Conservation (phyloP, 2,113 vertebrate species). For the Scophthalmus maximus region DNA sequence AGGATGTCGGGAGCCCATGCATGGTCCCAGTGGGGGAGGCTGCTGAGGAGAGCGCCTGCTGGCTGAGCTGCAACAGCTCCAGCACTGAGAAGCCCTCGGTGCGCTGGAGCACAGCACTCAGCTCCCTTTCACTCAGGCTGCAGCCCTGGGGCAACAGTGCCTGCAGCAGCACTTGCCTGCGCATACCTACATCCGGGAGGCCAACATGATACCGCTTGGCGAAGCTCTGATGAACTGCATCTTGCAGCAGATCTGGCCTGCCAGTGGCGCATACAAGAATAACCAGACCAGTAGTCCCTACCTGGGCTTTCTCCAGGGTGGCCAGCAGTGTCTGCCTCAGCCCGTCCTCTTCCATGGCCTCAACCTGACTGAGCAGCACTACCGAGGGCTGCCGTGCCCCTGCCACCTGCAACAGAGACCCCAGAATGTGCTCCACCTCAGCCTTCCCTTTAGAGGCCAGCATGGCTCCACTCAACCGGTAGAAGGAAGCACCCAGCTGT, state of each 20-base stretch:
- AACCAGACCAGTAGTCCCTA: conserved; percentile 81
- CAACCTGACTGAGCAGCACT: conserved; percentile 90
- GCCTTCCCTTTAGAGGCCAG: conserved; percentile 89
- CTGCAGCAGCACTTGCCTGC: conserved; percentile 90
- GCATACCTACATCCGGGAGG: conserved; percentile 85
- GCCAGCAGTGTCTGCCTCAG: conserved; percentile 88
- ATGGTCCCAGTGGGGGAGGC: conserved; percentile 68
- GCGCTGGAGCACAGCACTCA: conserved; percentile 88
- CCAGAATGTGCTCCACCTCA: conserved; percentile 91
- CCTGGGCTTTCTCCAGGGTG: conserved; percentile 88
- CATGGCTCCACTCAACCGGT: conserved; percentile 85
- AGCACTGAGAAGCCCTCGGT: conserved; percentile 90
- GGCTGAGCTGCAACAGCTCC: conserved; percentile 92
- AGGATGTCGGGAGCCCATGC: conserved; percentile 78
- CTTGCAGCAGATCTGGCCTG: conserved; percentile 90
- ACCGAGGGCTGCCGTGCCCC: conserved; percentile 87
- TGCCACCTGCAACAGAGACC: conserved; percentile 88
- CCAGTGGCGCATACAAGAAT: conserved; percentile 90
- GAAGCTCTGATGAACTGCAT: conserved; percentile 89
- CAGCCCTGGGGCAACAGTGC: conserved; percentile 87
- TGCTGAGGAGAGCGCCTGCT: conserved; percentile 86
- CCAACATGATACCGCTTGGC: conserved; percentile 90
- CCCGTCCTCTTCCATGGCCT: conserved; percentile 85
- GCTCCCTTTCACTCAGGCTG: conserved; percentile 89
- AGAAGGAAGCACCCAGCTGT: conserved; percentile 91